phyloP scores from a whole-genome alignment of 1,140 invertebrate genomes.

The Sarcophaga bullata region DNA sequence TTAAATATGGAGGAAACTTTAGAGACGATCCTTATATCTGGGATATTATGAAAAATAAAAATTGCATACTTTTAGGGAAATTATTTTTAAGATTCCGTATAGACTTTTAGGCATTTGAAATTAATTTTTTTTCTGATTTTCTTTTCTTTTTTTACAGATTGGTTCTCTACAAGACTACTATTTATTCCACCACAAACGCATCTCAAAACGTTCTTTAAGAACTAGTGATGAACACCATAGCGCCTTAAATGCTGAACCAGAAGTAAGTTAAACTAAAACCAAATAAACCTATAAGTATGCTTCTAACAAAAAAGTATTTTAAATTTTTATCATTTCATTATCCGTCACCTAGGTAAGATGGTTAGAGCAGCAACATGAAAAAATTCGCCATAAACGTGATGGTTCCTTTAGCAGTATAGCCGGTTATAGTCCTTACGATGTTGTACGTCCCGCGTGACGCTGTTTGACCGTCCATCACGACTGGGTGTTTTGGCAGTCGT shows the following conservation, averaged over 20 bases:
- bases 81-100: background rate
- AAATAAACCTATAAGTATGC: background rate
- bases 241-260: slow-evolving; percentile 76
- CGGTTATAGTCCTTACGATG: slow-evolving; percentile 60
- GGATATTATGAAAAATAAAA: background rate
- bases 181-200: slow-evolving; percentile 80
- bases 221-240: slow-evolving; percentile 79
- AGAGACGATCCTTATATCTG: no score
- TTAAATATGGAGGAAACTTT: no score
- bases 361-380: slow-evolving; percentile 93
- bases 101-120: background rate
- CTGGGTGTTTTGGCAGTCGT: slow-evolving; percentile 54
- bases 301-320: no score
- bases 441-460: no score
- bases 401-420: slow-evolving; percentile 66
- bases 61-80: slow-evolving; percentile 8
- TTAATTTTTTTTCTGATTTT: background rate
- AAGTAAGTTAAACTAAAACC: slow-evolving; percentile 71
- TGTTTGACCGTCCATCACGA: no score
- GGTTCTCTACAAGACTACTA: slow-evolving; percentile 85
- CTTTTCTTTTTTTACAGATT: slow-evolving; percentile 77
- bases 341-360: slow-evolving; percentile 79
- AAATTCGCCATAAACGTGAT: slow-evolving; percentile 86
- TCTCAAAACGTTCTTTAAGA: slow-evolving; percentile 82
- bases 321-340: background rate